Evolutionary conservation across 1,140 invertebrate genomes (phyloP), one percentile per base, ranked within the genome.

Genomic region (Micrasema minimum): DNA sequence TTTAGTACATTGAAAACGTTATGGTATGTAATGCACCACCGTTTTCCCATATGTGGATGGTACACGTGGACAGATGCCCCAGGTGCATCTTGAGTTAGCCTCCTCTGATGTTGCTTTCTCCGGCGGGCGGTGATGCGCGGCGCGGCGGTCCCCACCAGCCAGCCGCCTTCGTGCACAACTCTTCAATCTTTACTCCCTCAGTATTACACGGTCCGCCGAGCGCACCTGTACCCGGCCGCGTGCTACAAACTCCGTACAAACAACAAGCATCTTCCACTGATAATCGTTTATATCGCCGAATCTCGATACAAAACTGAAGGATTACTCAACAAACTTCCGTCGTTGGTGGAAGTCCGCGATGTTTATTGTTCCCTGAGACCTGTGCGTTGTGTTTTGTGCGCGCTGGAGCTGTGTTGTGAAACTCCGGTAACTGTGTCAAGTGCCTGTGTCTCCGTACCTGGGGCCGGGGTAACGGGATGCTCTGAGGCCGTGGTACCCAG

Each of bases 401-500:
- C 46, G 22, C 11, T 18, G 51, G 31, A 62, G 45, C 46, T 37
- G 50, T 45, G 66, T 68, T 62, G 57, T 70, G 57, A 70, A 62
- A 62, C 59, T 26, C n/a, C 46, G n/a, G 38, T 64, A 70, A 70
- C 46, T 70, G 46, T 51, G 61, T 64, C 46, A 70, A 62, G 43
- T 37, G 37, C 55, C 53, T 65, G 43, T 37, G 23, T 46, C 20
- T 26, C 38, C 23, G 12, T n/a, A 10, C 1, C 16, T 10, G 55
- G 14, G n/a, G 23, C 1, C 2, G 6, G 6, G n/a, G 1, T 12
- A 20, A 7, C 55, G 11, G 7, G 55, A n/a, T 14, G 55, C 31
- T 20, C 55, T 23, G 14, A 37, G 2, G 23, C 2, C 18, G 53
- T 9, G 26, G 14, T 2, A 12, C 18, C 16, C 41, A 22, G 69